These are phyloP conservation scores for Trachythela sp. DNA, from an alignment of 64 coral and sea anemone genomes.

Conservation along the genomic window DNA sequence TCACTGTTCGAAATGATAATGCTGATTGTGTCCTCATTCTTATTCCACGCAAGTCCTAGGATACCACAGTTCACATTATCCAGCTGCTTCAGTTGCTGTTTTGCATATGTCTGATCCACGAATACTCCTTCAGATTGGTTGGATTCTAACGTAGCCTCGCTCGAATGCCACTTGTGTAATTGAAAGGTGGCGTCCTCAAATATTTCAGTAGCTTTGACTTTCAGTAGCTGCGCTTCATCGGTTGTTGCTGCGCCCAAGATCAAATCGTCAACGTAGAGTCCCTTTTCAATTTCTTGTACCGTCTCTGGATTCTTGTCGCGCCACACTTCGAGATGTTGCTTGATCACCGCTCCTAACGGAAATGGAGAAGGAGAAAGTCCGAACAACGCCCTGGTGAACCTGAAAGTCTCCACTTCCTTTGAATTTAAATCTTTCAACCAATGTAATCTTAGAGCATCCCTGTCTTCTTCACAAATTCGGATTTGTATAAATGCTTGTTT, in stretches of 20 bases:
- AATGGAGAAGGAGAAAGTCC: conserved; percentile 34
- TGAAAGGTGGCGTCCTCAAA: conserved; percentile 12
- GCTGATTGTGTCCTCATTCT: no score
- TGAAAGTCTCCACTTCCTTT: not conserved
- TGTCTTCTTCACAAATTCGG: not conserved
- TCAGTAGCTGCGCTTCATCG: not conserved
- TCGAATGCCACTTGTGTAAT: conserved; percentile 52
- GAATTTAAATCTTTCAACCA: conserved; percentile 6
- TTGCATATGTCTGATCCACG: no score
- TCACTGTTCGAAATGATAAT: no score
- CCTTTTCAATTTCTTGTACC: conserved; percentile 39
- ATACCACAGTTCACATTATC: no score
- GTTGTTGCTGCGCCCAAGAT: conserved; percentile 31
- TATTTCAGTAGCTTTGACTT: not conserved
- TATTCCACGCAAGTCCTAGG: no score
- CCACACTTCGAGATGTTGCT: conserved; percentile 8
- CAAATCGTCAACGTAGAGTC: conserved; percentile 54
- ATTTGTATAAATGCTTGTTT: conserved; percentile 47
- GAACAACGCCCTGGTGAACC: conserved; percentile 45
- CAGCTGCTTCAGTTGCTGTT: no score
- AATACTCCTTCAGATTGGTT: no score
- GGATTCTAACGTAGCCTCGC: not conserved
- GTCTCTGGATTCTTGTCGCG: conserved; percentile 25
- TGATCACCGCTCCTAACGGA: conserved; percentile 20
- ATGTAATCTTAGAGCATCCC: conserved; percentile 25